phyloP scores from a whole-genome alignment of 2,797 vertebrate species.

The Cyprinella venusta region DNA sequence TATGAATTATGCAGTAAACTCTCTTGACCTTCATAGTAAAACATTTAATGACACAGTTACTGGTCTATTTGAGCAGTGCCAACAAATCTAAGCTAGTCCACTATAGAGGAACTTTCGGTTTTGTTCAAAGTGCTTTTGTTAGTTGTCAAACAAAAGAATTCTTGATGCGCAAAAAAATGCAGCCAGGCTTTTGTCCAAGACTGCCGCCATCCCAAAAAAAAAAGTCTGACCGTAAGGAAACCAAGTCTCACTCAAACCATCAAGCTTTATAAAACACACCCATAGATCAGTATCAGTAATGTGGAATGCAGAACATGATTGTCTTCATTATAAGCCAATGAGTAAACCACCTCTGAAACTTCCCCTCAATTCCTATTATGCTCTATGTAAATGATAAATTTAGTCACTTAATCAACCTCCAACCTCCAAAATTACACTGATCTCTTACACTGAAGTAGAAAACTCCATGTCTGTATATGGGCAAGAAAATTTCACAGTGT shows the following conservation, averaged over 20 bases:
- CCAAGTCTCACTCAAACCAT: background rate
- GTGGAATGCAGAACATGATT: background rate
- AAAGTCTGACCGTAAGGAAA: background rate
- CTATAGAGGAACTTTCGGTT: constrained; percentile 33
- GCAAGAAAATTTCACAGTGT: background rate
- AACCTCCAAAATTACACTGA: background rate
- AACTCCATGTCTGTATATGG: background rate
- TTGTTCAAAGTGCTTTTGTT: constrained; percentile 27
- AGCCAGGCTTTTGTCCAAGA: constrained; percentile 14
- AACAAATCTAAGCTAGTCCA: constrained; percentile 23
- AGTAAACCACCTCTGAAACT: background rate
- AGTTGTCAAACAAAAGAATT: constrained; percentile 38
- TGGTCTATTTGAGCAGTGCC: background rate
- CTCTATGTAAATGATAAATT: background rate
- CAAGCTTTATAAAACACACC: background rate
- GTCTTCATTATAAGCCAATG: constrained; percentile 18
- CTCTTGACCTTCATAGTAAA: constrained; percentile 6
- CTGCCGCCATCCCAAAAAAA: background rate
- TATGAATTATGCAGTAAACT: constrained; percentile 1
- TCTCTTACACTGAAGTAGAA: background rate
- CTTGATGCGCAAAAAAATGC: constrained; percentile 8
- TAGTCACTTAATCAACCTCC: background rate
- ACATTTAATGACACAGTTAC: background rate
- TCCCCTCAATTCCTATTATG: background rate
- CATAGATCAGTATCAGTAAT: background rate